Conservation (phyloP, 2,797 vertebrate genomes). For the Periparus ater region DNA sequence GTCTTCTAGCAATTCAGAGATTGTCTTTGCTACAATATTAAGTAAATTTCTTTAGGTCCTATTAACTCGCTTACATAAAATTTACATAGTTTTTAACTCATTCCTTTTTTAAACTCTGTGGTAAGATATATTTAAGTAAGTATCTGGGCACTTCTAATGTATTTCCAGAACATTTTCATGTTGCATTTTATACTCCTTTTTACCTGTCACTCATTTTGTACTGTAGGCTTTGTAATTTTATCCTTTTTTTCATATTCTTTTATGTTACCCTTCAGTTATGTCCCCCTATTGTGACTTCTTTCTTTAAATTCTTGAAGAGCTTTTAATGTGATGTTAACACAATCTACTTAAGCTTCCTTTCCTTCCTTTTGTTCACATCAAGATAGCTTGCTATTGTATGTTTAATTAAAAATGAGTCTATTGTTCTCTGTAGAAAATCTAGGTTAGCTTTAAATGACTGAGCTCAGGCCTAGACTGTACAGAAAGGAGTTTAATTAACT, state of each 20-base stretch:
- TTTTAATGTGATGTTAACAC: constrained; percentile 28
- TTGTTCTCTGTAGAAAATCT: constrained; percentile 55
- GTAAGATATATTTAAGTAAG: not conserved
- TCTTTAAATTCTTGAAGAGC: constrained; percentile 11
- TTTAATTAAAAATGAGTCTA: constrained; percentile 58
- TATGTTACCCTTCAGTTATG: constrained; percentile 10
- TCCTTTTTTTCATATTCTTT: constrained; percentile 31
- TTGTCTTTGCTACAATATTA: not conserved
- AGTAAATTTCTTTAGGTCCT: not conserved
- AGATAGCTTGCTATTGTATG: constrained; percentile 39
- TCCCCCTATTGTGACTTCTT: constrained; percentile 3
- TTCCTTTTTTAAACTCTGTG: not conserved
- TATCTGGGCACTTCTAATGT: not conserved
- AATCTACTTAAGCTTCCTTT: constrained; percentile 13
- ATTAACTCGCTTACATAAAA: not conserved
- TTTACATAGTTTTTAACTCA: not conserved
- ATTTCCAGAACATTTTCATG: constrained; percentile 14
- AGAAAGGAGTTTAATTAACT: constrained; percentile 53
- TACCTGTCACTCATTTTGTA: constrained; percentile 18
- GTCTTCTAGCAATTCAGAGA: not conserved
- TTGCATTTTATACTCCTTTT: not conserved
- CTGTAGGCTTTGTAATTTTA: constrained; percentile 14
- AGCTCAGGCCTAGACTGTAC: constrained; percentile 10
- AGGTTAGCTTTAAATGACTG: constrained; percentile 51
- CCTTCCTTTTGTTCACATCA: constrained; percentile 37